phyloP scores from a whole-genome alignment of 2,888 invertebrate genomes.

The Amblyjoppa fuscipennis region DNA sequence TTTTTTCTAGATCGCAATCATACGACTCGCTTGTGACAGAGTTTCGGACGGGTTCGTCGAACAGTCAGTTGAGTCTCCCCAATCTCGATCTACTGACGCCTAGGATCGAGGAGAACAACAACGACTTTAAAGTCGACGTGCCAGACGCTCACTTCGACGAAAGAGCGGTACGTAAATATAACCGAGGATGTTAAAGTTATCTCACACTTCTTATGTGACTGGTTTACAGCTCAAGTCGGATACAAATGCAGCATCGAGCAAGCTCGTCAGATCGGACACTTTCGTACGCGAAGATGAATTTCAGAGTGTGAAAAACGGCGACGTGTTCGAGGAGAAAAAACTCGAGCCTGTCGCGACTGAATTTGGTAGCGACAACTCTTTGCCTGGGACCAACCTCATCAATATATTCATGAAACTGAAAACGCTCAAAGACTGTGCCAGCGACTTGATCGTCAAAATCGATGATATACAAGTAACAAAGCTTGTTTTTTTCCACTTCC shows the following conservation, averaged over 20 bases:
- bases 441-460: conserved; percentile 57
- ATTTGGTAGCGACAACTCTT: not conserved
- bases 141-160: not conserved
- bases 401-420: conserved; percentile 57
- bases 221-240: conserved; percentile 32
- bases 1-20: conserved; percentile 50
- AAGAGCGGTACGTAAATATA: conserved; percentile 33
- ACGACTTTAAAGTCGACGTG: conserved; percentile 9
- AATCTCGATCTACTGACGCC: conserved; percentile 29
- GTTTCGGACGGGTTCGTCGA: conserved; percentile 20
- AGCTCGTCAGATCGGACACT: conserved; percentile 68
- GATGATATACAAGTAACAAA: conserved; percentile 62
- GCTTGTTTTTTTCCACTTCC: not conserved
- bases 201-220: not conserved
- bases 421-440: conserved; percentile 53
- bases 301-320: not conserved
- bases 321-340: conserved; percentile 32
- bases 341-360: not conserved
- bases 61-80: conserved; percentile 27
- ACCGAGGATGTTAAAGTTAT: not conserved
- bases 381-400: conserved; percentile 8
- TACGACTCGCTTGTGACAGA: conserved; percentile 51
- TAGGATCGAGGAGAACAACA: conserved; percentile 26
- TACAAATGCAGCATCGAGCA: conserved; percentile 40
- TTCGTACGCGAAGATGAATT: conserved; percentile 61